Percentiles rank a stretch among this genome's conserved stretches.
phyloP scores from a whole-genome alignment of 2,113 vertebrate genomes.

The Chrysemys picta region DNA sequence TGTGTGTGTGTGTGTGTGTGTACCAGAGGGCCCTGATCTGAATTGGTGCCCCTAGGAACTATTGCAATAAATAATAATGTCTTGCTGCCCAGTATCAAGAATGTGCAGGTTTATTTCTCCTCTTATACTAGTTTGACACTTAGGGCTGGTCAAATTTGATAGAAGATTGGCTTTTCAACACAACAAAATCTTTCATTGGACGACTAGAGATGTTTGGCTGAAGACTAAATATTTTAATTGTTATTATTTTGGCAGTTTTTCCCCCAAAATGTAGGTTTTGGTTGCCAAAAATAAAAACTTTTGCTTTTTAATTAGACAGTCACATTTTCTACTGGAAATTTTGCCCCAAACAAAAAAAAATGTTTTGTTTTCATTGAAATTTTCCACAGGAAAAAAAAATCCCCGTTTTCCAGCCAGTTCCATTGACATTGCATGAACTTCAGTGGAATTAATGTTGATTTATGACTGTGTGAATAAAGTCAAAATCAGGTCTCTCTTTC shows the following conservation, averaged over 20 bases:
- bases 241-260: neutral
- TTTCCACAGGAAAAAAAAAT: neutral
- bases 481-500: neutral
- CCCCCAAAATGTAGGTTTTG: neutral
- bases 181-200: neutral
- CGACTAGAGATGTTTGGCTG: neutral
- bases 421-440: neutral
- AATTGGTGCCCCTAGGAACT: neutral
- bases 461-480: neutral
- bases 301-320: fast-evolving
- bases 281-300: neutral
- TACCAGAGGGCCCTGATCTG: fast-evolving
- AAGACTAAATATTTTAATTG: neutral
- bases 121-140: neutral
- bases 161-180: neutral
- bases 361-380: neutral
- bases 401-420: fast-evolving
- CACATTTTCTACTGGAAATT: neutral
- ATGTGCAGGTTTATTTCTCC: fast-evolving
- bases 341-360: neutral
- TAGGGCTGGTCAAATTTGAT: neutral
- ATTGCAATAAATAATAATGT: neutral
- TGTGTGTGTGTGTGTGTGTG: fast-evolving
- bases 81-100: neutral
- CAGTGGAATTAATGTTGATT: neutral